These are phyloP conservation scores for Mesorhabditis spiculigera DNA, from an alignment of 2,888 invertebrate genomes.

Conservation along the genomic window DNA sequence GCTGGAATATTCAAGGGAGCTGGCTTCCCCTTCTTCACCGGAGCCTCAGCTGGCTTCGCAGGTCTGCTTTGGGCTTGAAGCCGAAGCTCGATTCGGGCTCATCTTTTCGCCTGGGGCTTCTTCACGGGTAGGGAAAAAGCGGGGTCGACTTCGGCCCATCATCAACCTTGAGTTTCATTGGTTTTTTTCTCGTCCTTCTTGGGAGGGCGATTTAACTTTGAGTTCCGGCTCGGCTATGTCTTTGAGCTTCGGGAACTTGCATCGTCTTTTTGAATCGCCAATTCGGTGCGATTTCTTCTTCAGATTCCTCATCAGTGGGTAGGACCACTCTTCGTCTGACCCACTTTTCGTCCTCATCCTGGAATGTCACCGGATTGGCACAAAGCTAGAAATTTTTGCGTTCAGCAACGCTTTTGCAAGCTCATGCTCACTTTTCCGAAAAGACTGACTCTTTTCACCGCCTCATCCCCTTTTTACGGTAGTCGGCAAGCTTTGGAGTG, in stretches of 20 bases:
- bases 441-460: background rate
- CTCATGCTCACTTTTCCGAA: background rate
- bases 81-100: background rate
- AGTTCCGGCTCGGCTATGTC: background rate
- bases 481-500: background rate
- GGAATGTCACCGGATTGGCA: background rate
- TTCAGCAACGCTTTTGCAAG: too few relatives aligned
- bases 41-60: background rate
- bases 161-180: background rate
- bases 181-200: constrained; percentile 1
- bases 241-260: constrained; percentile 2
- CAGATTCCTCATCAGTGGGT: background rate
- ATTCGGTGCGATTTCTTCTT: background rate
- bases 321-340: background rate
- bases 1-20: background rate
- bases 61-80: background rate
- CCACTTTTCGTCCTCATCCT: constrained; percentile 1
- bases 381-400: background rate
- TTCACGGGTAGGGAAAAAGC: background rate
- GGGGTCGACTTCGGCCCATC: background rate
- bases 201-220: background rate
- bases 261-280: background rate
- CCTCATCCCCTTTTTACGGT: too few relatives aligned
- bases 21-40: background rate
- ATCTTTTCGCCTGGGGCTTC: background rate